Percentiles rank a stretch among this genome's conserved stretches.
phyloP scores from a whole-genome alignment of 2,888 invertebrate genomes.

The Eucera pruinosa region DNA sequence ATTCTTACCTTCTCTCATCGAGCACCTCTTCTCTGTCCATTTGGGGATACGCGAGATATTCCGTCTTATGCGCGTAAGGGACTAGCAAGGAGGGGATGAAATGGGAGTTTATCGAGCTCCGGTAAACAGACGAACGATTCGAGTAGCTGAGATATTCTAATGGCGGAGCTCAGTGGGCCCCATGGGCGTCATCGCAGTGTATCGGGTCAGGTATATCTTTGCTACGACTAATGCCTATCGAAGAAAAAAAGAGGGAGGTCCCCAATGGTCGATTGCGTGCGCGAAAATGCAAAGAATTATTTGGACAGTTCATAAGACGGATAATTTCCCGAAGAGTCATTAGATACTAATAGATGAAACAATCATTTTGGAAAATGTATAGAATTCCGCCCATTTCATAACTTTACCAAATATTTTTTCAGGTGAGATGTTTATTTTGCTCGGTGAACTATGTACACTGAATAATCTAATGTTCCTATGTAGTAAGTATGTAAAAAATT shows the following conservation, averaged over 20 bases:
- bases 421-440: neutral
- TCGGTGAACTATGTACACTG: neutral
- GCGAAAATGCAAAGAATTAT: slow-evolving; percentile 9
- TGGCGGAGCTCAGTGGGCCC: slow-evolving; percentile 77
- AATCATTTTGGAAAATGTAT: too few relatives aligned
- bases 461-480: too few relatives aligned
- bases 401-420: neutral
- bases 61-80: slow-evolving; percentile 46
- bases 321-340: neutral
- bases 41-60: slow-evolving; percentile 46
- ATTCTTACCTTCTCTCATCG: slow-evolving; percentile 40
- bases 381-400: neutral
- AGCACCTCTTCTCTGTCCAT: slow-evolving; percentile 53
- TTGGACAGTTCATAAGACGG: neutral
- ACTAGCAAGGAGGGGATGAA: slow-evolving; percentile 35
- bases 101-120: slow-evolving; percentile 69
- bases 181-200: slow-evolving; percentile 78
- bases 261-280: slow-evolving; percentile 70
- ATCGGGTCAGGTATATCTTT: slow-evolving; percentile 74
- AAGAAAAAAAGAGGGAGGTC: slow-evolving; percentile 68
- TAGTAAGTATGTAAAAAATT: too few relatives aligned
- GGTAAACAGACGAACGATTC: slow-evolving; percentile 76
- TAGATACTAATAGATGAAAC: too few relatives aligned
- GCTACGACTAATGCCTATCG: slow-evolving; percentile 77
- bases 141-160: slow-evolving; percentile 82